Evolutionary conservation across 2,113 vertebrate species (phyloP).

Genomic region (Peromyscus californicus): DNA sequence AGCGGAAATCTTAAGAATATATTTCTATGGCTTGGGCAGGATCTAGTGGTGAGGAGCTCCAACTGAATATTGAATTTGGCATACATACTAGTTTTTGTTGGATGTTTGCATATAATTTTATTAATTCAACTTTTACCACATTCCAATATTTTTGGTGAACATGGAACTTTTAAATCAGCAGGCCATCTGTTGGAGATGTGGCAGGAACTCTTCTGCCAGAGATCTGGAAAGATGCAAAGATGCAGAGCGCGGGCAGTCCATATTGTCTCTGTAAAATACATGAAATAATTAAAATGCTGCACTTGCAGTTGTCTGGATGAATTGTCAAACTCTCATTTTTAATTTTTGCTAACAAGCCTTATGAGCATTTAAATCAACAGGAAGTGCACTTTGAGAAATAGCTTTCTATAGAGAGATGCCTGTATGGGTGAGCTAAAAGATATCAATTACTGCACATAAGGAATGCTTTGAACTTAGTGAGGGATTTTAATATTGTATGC

Average conservation of each 20-base stretch:
- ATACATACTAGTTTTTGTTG: constrained; percentile 71
- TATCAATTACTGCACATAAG: background rate
- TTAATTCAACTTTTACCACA: constrained; percentile 82
- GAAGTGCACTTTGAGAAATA: background rate
- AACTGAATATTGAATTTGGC: constrained; percentile 78
- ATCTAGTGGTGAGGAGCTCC: constrained; percentile 41
- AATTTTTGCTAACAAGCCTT: constrained; percentile 43
- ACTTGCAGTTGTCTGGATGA: constrained; percentile 46
- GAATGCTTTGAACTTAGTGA: background rate
- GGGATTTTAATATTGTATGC: background rate
- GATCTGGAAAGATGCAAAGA: constrained; percentile 67
- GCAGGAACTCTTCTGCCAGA: constrained; percentile 65
- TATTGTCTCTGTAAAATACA: constrained; percentile 60
- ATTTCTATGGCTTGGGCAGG: constrained; percentile 48
- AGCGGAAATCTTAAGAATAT: constrained; percentile 54
- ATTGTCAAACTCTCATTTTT: constrained; percentile 48
- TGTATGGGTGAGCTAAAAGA: background rate
- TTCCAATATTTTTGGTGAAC: constrained; percentile 83
- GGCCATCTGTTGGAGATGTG: constrained; percentile 78
- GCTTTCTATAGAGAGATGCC: background rate
- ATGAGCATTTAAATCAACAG: background rate
- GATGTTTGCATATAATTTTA: constrained; percentile 83
- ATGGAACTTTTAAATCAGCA: constrained; percentile 75
- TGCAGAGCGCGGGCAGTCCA: constrained; percentile 11
- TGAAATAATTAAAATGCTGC: constrained; percentile 62